A percentile compares a stretch with the other conserved stretches of the same genome.
Conservation (phyloP, 2,888 invertebrate genomes). For the Platynereis dumerilii region DNA sequence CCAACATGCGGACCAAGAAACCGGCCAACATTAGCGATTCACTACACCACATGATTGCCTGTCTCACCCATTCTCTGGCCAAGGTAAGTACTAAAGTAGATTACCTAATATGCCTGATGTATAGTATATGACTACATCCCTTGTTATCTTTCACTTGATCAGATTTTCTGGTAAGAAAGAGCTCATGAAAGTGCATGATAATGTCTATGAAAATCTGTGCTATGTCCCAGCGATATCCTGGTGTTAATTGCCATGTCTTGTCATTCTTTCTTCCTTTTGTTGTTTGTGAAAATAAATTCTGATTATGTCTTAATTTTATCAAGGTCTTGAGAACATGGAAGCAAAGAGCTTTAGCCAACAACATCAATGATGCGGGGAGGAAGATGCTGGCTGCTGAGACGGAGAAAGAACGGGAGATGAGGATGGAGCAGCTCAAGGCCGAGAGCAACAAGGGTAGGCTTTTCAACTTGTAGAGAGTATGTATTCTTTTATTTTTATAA, state of each 20-base stretch:
- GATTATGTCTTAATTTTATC: too few species aligned
- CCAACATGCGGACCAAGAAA: constrained; percentile 53
- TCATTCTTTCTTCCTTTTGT: too few species aligned
- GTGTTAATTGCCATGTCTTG: too few species aligned
- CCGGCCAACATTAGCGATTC: constrained; percentile 54
- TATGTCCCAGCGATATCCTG: too few species aligned
- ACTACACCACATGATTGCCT: constrained; percentile 62
- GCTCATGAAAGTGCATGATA: too few species aligned
- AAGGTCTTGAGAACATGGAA: constrained; percentile 59
- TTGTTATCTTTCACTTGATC: too few species aligned
- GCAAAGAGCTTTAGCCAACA: constrained; percentile 54
- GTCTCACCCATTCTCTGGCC: constrained; percentile 59
- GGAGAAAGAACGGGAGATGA: constrained; percentile 17
- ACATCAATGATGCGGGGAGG: constrained; percentile 55
- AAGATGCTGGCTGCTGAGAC: constrained; percentile 45
- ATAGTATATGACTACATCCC: too few species aligned
- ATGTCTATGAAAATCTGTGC: too few species aligned
- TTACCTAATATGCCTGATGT: too few species aligned
- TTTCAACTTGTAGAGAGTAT: background rate
- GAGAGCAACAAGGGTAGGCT: constrained; percentile 2
- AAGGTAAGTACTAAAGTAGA: constrained; percentile 51
- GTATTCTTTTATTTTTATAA: background rate
- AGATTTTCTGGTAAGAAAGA: too few species aligned
- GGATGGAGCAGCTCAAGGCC: background rate
- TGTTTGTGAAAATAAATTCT: too few species aligned